These are phyloP conservation scores for Epicauta chinensis DNA, from an alignment of 1,140 invertebrate genomes.

Conservation along the genomic window DNA sequence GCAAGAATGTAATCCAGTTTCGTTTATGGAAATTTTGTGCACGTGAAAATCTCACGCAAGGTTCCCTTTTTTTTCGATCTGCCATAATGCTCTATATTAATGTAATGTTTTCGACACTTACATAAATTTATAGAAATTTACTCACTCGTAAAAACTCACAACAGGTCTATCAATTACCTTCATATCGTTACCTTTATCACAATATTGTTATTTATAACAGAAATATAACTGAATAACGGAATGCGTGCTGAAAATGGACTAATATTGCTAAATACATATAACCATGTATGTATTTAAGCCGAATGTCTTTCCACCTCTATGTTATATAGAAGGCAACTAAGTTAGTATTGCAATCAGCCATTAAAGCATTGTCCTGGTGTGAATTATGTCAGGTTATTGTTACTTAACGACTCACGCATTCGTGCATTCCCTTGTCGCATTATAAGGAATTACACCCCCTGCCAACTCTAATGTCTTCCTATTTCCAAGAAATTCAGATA, in stretches of 20 bases:
- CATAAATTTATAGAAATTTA: constrained; percentile 14
- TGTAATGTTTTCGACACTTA: constrained; percentile 6
- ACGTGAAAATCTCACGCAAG: constrained; percentile 13
- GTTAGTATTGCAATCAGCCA: constrained; percentile 1
- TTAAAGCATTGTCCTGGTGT: constrained; percentile 19
- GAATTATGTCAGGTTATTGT: constrained; percentile 22
- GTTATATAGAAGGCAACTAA: neutral
- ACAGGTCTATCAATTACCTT: constrained; percentile 11
- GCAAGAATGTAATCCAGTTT: constrained; percentile 4
- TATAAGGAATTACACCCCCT: constrained; percentile 14
- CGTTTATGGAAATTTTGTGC: neutral
- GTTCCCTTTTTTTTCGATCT: neutral
- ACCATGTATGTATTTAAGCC: too few species aligned
- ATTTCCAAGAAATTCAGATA: constrained; percentile 17
- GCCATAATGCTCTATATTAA: neutral
- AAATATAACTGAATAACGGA: constrained; percentile 1
- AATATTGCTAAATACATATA: constrained; percentile 4
- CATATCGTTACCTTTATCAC: neutral
- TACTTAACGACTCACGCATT: constrained; percentile 23
- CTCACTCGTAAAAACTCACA: constrained; percentile 8
- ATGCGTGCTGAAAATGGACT: neutral
- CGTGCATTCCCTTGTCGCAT: constrained; percentile 16
- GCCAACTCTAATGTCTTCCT: constrained; percentile 12
- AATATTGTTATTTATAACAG: neutral
- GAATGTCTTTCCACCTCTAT: too few species aligned